These are phyloP conservation scores for Indri indri DNA, from an alignment of 2,113 vertebrate species.

Conservation along the genomic window DNA sequence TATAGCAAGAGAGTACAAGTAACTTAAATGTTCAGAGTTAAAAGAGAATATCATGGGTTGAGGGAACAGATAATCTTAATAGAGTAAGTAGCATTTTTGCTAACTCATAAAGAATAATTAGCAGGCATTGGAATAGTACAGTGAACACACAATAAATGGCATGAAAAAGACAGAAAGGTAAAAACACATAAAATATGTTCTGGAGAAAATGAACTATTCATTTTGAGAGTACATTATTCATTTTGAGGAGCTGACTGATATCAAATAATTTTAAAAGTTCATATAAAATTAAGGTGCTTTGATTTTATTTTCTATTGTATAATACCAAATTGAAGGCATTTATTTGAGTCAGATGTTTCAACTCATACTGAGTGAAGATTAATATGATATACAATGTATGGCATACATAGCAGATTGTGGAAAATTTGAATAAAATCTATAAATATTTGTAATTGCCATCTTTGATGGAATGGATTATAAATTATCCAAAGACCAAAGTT, in stretches of 20 bases:
- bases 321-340: neutral
- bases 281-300: neutral
- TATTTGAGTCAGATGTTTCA: neutral
- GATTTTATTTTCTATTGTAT: neutral
- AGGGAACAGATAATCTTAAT: neutral
- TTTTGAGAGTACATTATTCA: neutral
- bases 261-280: neutral
- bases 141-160: neutral
- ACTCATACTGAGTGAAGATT: neutral
- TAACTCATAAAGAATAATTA: neutral
- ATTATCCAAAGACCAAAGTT: neutral
- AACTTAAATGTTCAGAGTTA: neutral
- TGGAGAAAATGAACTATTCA: neutral
- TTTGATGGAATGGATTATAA: neutral
- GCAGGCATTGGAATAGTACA: neutral
- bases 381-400: neutral
- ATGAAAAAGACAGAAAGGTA: neutral
- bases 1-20: neutral
- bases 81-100: neutral
- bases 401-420: neutral
- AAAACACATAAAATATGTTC: neutral
- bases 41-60: neutral
- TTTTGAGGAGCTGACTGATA: neutral
- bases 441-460: neutral
- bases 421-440: neutral